Base-by-base conservation (phyloP, 1,140 invertebrate genomes). In the Dendrolimus punctatus region DNA sequence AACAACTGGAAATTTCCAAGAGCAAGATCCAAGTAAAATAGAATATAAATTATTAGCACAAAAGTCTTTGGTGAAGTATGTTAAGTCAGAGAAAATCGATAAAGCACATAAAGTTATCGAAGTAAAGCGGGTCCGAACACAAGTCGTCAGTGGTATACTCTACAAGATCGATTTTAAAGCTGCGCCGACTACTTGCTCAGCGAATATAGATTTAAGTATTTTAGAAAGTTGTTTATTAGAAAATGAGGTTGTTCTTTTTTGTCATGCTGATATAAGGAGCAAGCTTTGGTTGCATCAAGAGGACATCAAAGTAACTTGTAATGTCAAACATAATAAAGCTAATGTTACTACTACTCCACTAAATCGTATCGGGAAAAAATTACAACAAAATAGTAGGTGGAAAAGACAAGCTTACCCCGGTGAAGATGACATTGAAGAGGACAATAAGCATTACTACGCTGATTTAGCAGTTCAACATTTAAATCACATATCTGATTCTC, bases 341-440 rank as follows among this genome's bases (percentile, higher is more conserved):
- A 49, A 39, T 10, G 8, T 6, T 49, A 39, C 5, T 7, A 23
- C 9, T 23, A 5, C 8, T n/a, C 5, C 4, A 39, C 40, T 36
- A 46, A 60, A 57, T 39, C 4, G 40, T 42, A 49, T 23, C 23
- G 55, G 9, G 37, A 55, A 46, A 57, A 55, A 60, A 52, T 42
- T n/a, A 40, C 54, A 55, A 51, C 40, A 44, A 7, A 46, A 51
- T 4, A 49, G 46, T 36, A 55, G 66, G 55, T 49, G 42, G 8
- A 74, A 68, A 56, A 60, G 73, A 53, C 57, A 71, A 61, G 41
- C 41, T 46, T 38, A 8, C 44, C 47, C 48, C 10, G 68, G 67
- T 41, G 73, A 75, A n/a, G 70, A 81, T 55, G 56, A 73, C 46
- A 51, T 77, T 37, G 79, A 80, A 48, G 75, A 80, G 45, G 76